Base-by-base conservation (phyloP, 2,888 invertebrate species). In the Mystacides longicornis region DNA sequence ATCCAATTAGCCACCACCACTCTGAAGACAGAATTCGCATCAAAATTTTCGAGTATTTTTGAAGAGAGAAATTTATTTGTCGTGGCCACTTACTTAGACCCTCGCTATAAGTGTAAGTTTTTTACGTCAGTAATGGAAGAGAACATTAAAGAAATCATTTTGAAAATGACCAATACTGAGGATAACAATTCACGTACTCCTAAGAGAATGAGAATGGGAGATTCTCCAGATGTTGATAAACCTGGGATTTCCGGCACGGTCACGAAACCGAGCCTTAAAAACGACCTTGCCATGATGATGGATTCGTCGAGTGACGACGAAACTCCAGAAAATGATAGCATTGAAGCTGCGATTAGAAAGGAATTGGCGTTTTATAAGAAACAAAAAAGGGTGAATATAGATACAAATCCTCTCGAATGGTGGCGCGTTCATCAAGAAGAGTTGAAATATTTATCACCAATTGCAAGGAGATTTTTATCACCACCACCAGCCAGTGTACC, bases 251-350 rank as follows among this genome's bases (percentile, higher is more conserved):
- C 43, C 7, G 16, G 43, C 16, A 11, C 16, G 7, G 43, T n/a
- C 18, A 43, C 4, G 16, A 43, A 43, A 18, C 18, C 43, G 16
- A 14, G 14, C 43, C 16, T 43, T 14, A 43, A 43, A n/a, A 43
- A 43, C 43, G 43, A 43, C 16, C 43, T 43, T 43, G 43, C 43
- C 16, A 16, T 43, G 43, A 43, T 43, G 43, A 14, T 43, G 16
- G 43, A 43, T 16, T 43, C 43, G 43, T 43, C 43, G 16, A 43
- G 43, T 43, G 43, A 43, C 7, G 43, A 43, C 16, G 43, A 43
- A 16, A 43, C 11, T 43, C 43, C 43, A 43, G 43, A 43, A 43
- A 43, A 43, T 43, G 18, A 5, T 43, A 43, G 18, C 43, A 11
- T 16, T 43, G 43, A 43, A 11, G 43, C 43, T 43, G 18, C 16